These are phyloP conservation scores for Formicarius rufipectus DNA, from an alignment of 2,113 vertebrate genomes.

Conservation along the genomic window DNA sequence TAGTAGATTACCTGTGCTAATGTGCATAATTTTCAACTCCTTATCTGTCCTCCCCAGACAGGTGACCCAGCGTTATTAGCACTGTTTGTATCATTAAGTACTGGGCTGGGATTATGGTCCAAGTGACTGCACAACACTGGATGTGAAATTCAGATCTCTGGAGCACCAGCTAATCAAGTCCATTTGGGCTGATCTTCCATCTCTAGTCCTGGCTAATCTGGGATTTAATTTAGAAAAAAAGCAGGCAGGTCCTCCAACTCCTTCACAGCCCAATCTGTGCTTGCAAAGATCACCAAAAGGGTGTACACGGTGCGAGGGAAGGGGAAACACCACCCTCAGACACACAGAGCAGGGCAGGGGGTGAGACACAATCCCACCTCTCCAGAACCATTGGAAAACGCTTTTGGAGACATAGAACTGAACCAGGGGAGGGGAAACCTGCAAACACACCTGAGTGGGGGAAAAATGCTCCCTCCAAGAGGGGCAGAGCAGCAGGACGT, in stretches of 20 bases:
- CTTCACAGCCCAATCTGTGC: background rate
- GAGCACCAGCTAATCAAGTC: slow-evolving; percentile 9
- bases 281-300: background rate
- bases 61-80: slow-evolving; percentile 73
- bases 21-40: slow-evolving; percentile 67
- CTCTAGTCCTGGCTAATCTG: slow-evolving; percentile 24
- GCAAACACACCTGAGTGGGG: background rate
- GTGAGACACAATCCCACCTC: background rate
- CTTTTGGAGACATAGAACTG: background rate
- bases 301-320: background rate
- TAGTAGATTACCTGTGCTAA: slow-evolving; percentile 60
- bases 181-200: slow-evolving; percentile 37
- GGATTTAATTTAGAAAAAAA: slow-evolving; percentile 13
- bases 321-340: background rate
- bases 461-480: background rate
- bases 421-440: background rate
- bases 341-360: background rate
- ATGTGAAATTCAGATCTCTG: slow-evolving; percentile 17
- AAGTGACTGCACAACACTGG: background rate
- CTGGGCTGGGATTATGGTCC: slow-evolving; percentile 47
- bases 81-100: slow-evolving; percentile 64
- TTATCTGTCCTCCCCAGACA: slow-evolving; percentile 74
- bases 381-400: rapidly evolving
- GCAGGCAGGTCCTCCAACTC: background rate
- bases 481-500: background rate